Conservation (phyloP, 2,888 invertebrate genomes). For the Apomyelois bistriatella region DNA sequence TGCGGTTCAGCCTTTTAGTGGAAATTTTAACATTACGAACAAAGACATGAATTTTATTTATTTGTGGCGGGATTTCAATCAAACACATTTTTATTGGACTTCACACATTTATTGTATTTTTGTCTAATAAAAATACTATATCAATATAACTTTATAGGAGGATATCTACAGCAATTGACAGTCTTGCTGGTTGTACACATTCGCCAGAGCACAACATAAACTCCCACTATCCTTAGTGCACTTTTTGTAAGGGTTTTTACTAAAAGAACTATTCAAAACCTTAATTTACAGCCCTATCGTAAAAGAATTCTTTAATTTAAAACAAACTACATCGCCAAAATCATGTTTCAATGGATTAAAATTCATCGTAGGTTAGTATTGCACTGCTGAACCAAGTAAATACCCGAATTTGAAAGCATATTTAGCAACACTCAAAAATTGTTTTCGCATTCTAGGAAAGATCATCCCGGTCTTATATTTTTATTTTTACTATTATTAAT, state of each 20-base stretch:
- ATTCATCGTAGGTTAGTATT: conserved; percentile 43
- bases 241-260: conserved; percentile 35
- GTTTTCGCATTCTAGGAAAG: not conserved
- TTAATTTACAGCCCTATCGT: conserved; percentile 68
- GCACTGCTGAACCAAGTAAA: conserved; percentile 55
- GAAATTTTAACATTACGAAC: no score
- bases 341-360: conserved; percentile 58
- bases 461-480: not conserved
- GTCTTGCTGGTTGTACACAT: conserved; percentile 73
- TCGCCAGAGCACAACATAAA: conserved; percentile 57
- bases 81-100: conserved; percentile 55
- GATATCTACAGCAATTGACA: conserved; percentile 78
- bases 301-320: conserved; percentile 39
- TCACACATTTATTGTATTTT: conserved; percentile 81
- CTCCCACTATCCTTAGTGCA: conserved; percentile 49
- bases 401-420: conserved; percentile 11
- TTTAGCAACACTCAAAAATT: not conserved
- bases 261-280: conserved; percentile 52
- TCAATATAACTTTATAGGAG: conserved; percentile 69
- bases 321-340: conserved; percentile 50
- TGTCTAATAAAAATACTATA: conserved; percentile 80
- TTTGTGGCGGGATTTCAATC: conserved; percentile 21
- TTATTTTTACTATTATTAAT: not conserved
- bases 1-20: no score
- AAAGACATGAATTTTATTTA: no score